Base-by-base conservation (phyloP, 2,888 invertebrate genomes). In the Argyra leucocephala region DNA sequence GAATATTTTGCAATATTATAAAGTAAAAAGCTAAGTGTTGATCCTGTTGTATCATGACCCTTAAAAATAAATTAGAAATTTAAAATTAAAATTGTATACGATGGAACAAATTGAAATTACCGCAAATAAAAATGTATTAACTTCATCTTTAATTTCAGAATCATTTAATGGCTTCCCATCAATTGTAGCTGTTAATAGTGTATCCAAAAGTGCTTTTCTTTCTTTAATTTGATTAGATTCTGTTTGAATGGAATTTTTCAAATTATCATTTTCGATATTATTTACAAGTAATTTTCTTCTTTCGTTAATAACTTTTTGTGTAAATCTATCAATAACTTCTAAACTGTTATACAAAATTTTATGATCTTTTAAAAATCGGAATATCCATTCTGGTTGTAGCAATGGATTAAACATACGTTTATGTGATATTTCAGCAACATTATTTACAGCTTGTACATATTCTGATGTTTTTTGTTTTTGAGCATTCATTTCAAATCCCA, bases 401-500 rank as follows among this genome's bases (percentile, higher is more conserved):
- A 61, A 18, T 21, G 61, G 26, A 61, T 31, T 61, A 4, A 61
- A 61, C 61, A 61, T 61, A n/a, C 61, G n/a, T 61, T 63, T 63
- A 48, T 48, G 18, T 18, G 18, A 48, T 18, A 21, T 22, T 37
- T 58, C 3, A 69, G 81, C 84, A 82, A 78, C 87, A 86, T 80
- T 80, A 75, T 85, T 83, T 60, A 89, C 85, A 22, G 86, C 84
- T 71, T 82, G 80, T 0, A 89, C 86, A 73, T 89, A 90, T 70
- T 83, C 82, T 0, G 86, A 85, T 66, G 86, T 81, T n/a, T 79
- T 78, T 71, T 86, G 77, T 23, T 78, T 76, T 74, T 90, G 89
- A 0, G 89, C 87, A 72, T 87, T 81, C 0, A 90, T 79, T 61
- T 83, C 82, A 31, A 84, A 82, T 1, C 90, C 91, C 91, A 92